Percentiles rank a stretch among this genome's conserved stretches.
Conservation (phyloP, 2,888 invertebrate genomes). For the Euplagia quadripunctaria region DNA sequence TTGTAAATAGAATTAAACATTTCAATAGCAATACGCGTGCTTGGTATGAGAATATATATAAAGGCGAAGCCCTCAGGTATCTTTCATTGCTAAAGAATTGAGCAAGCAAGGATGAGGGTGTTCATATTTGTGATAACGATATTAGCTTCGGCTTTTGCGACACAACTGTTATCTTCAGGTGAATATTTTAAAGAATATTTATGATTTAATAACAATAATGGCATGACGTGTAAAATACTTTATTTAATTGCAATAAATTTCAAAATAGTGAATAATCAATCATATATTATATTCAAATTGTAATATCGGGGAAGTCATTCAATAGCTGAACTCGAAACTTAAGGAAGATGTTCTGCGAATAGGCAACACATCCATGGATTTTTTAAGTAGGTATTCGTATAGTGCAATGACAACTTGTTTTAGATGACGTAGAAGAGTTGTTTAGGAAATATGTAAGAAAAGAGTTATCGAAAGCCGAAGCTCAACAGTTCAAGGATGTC, state of each 20-base stretch:
- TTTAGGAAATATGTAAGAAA: conserved; percentile 68
- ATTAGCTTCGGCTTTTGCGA: conserved; percentile 58
- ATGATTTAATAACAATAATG: background rate
- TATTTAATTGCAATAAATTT: background rate
- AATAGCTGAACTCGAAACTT: no score
- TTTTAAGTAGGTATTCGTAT: background rate
- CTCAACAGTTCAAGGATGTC: conserved; percentile 60
- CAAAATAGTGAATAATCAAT: background rate
- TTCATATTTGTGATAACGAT: conserved; percentile 61
- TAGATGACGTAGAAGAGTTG: conserved; percentile 67
- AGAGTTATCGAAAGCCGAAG: conserved; percentile 63
- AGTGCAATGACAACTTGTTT: conserved; percentile 30
- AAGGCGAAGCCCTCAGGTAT: conserved; percentile 51
- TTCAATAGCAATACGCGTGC: conserved; percentile 49
- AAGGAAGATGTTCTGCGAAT: no score
- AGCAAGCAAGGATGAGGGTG: conserved; percentile 67
- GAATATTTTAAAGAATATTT: conserved; percentile 22
- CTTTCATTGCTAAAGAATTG: conserved; percentile 51
- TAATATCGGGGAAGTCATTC: no score
- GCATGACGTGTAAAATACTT: no score
- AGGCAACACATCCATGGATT: background rate
- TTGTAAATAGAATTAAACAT: conserved; percentile 39
- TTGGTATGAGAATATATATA: conserved; percentile 56
- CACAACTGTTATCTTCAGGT: conserved; percentile 68
- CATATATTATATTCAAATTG: no score